phyloP scores from a whole-genome alignment of 35 echinoderm and acorn worm species.

The Amphiura filiformis region DNA sequence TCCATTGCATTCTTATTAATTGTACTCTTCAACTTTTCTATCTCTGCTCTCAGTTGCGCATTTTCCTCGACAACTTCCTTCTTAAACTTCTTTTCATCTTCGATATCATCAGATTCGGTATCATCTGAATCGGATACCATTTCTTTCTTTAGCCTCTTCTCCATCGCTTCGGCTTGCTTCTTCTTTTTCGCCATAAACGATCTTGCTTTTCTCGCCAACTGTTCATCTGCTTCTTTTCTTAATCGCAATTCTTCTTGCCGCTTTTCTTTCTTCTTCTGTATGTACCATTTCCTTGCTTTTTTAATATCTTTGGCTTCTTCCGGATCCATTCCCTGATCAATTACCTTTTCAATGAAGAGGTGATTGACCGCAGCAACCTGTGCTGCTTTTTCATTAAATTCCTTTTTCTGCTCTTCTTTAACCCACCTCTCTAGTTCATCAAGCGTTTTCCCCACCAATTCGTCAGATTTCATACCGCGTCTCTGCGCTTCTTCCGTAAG shows the following conservation, averaged over 20 bases:
- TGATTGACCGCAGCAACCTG: too few relatives aligned
- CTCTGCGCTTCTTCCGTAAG: too few relatives aligned
- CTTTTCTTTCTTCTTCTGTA: too few relatives aligned
- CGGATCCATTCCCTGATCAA: neutral
- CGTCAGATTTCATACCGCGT: neutral
- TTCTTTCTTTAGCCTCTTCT: neutral
- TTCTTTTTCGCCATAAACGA: neutral
- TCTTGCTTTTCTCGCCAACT: too few relatives aligned
- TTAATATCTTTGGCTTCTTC: neutral
- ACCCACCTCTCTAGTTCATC: neutral
- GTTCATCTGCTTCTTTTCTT: too few relatives aligned
- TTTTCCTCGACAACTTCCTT: too few relatives aligned
- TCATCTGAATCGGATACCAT: neutral
- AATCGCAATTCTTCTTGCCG: too few relatives aligned
- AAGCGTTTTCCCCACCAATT: neutral
- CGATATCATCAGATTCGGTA: too few relatives aligned
- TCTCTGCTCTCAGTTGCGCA: neutral
- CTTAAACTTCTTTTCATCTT: neutral
- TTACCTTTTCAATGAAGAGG: too few relatives aligned
- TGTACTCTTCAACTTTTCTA: neutral
- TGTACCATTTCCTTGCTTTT: too few relatives aligned
- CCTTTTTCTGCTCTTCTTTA: neutral
- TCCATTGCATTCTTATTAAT: neutral
- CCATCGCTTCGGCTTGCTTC: neutral
- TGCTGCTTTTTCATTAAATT: too few relatives aligned